Percentiles rank a stretch among this genome's conserved stretches.
Conservation (phyloP, 2,113 vertebrate genomes). For the Oncorhynchus tshawytscha region DNA sequence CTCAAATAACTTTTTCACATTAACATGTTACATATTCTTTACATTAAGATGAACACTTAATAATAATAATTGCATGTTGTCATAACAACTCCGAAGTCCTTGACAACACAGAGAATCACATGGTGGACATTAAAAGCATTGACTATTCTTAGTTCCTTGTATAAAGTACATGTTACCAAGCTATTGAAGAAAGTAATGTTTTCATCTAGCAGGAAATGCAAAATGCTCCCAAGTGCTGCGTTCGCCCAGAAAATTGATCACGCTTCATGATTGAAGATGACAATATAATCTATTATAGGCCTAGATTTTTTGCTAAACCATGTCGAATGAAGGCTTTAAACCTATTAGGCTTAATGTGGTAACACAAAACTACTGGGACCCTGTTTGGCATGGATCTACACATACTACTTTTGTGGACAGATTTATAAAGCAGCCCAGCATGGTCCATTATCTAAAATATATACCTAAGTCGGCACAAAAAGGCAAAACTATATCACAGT, state of each 20-base stretch:
- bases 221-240: neutral
- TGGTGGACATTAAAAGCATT: too few relatives aligned
- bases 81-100: neutral
- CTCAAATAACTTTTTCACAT: too few relatives aligned
- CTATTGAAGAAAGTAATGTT: neutral
- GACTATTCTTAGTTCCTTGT: constrained; percentile 16
- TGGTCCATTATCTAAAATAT: constrained; percentile 34
- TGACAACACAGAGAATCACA: neutral
- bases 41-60: neutral
- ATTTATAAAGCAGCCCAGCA: constrained; percentile 21
- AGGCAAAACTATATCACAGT: constrained; percentile 14
- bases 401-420: constrained; percentile 11
- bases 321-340: constrained; percentile 13
- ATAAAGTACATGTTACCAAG: constrained; percentile 5
- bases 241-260: constrained; percentile 22
- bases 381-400: constrained; percentile 13
- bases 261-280: constrained; percentile 19
- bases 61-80: neutral
- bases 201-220: neutral
- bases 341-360: constrained; percentile 9
- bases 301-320: constrained; percentile 5
- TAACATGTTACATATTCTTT: too few relatives aligned
- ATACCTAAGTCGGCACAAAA: constrained; percentile 6
- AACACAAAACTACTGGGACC: constrained; percentile 10
- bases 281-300: neutral